Conservation (phyloP, 2,888 invertebrate species). For the Asteroscopus sphinx region DNA sequence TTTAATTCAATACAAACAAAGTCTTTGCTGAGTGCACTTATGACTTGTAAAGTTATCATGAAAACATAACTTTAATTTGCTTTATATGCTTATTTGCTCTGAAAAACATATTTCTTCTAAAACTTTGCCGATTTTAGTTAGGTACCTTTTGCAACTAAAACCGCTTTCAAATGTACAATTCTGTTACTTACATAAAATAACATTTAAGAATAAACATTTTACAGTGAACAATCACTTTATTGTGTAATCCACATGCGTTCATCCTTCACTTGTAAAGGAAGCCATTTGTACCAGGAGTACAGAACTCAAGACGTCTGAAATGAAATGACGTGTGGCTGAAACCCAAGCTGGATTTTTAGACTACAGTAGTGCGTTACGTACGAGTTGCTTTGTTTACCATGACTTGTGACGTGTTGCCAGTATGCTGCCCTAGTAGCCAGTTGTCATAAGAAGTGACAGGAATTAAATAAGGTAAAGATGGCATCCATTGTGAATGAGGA, state of each 20-base stretch:
- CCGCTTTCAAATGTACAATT: no score
- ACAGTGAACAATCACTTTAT: no score
- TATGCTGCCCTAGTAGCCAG: constrained; percentile 18
- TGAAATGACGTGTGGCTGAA: constrained; percentile 34
- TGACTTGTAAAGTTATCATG: no score
- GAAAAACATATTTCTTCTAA: no score
- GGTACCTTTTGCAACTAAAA: no score
- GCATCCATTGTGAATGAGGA: constrained; percentile 17
- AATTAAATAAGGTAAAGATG: constrained; percentile 1
- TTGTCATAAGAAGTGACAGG: constrained; percentile 6
- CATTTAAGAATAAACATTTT: no score
- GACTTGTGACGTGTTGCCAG: constrained; percentile 5
- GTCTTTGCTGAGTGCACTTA: no score
- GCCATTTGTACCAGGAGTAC: constrained; percentile 7
- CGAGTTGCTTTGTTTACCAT: constrained; percentile 29
- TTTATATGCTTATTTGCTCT: no score
- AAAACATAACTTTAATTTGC: no score
- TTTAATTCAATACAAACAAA: no score
- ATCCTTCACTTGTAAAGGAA: background rate
- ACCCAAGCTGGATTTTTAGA: constrained; percentile 26
- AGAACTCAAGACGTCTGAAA: constrained; percentile 21
- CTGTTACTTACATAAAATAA: no score
- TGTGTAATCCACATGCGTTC: background rate
- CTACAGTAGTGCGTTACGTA: background rate
- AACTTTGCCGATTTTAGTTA: no score